Base-by-base conservation (phyloP, 2,888 invertebrate genomes). In the Sinohyriopsis cumingii region DNA sequence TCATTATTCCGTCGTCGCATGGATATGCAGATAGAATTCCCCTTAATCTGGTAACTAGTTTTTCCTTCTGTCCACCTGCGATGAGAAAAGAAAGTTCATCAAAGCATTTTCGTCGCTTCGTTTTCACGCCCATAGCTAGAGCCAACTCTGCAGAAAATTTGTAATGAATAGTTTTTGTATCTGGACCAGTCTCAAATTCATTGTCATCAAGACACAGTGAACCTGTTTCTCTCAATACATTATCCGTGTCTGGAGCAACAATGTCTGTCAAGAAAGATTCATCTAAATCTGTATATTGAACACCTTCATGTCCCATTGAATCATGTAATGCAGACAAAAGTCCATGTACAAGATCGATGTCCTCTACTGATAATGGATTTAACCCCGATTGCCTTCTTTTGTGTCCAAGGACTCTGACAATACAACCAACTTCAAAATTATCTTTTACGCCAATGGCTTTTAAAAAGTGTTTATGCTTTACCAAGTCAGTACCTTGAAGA, bases 61-160 rank as follows among this genome's bases (percentile, higher is more conserved):
- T 77, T 70, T 89, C 88, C 53, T 78, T 79, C 71, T 88, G 89
- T 9, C 88, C 88, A 77, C 88, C 88, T 6, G 83, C 81, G n/a
- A 83, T 71, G 18, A 65, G 73, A 5, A 56, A 19, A 22, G 66
- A 63, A 55, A 66, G 69, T 2, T 69, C 57, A n/a, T 71, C 54
- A 18, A 66, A 25, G 25, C 73, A 73, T 53, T 69, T 63, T 18
- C 66, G 56, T 57, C 65, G 64, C 63, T 80, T 79, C 22, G 74
- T 71, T 54, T 75, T 78, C 1, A 82, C 79, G 9, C 83, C 84
- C 12, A 88, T 69, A 60, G 69, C 76, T 68, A 79, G 77, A 20
- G 84, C 85, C 45, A 45, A 45, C 45, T 77, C 67, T 54, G 68
- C 76, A 1, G 85, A 78, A n/a, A 87, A 79, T 25, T 69, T 71